These are phyloP conservation scores for Acronicta psi DNA, from an alignment of 2,888 invertebrate genomes.

Conservation along the genomic window DNA sequence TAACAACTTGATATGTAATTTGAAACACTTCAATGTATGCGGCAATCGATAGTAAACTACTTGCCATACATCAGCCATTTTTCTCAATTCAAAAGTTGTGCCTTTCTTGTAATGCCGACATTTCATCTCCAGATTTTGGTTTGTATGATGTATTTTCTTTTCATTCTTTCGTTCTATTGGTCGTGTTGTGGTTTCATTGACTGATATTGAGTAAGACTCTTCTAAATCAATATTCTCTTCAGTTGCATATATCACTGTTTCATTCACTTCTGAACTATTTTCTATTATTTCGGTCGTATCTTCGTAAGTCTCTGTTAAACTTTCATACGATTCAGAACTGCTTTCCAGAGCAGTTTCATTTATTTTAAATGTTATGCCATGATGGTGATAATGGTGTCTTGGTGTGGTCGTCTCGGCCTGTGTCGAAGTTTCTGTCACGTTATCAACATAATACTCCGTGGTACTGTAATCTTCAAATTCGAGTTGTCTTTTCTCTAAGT, in stretches of 20 bases:
- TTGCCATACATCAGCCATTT: conserved; percentile 68
- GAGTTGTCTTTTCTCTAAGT: conserved; percentile 25
- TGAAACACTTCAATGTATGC: conserved; percentile 64
- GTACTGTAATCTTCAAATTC: conserved; percentile 26
- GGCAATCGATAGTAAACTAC: conserved; percentile 61
- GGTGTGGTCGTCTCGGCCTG: neutral
- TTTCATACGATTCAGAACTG: neutral
- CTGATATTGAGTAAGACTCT: neutral
- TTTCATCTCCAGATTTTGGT: conserved; percentile 11
- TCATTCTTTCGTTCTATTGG: neutral
- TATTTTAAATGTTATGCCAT: conserved; percentile 4
- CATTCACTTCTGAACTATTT: conserved; percentile 12
- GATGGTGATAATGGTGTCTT: neutral
- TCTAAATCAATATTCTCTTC: conserved; percentile 2
- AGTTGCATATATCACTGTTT: neutral
- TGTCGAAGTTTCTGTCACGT: neutral
- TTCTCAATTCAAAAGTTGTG: conserved; percentile 39
- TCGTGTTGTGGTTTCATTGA: conserved; percentile 9
- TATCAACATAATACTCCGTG: conserved; percentile 15
- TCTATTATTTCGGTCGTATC: conserved; percentile 6
- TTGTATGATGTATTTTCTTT: neutral
- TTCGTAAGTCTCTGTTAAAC: neutral
- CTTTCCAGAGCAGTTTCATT: conserved; percentile 12
- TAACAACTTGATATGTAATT: conserved; percentile 59
- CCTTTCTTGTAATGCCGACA: conserved; percentile 48